Conservation (phyloP, 2,888 invertebrate species). For the Tipula confusa region DNA sequence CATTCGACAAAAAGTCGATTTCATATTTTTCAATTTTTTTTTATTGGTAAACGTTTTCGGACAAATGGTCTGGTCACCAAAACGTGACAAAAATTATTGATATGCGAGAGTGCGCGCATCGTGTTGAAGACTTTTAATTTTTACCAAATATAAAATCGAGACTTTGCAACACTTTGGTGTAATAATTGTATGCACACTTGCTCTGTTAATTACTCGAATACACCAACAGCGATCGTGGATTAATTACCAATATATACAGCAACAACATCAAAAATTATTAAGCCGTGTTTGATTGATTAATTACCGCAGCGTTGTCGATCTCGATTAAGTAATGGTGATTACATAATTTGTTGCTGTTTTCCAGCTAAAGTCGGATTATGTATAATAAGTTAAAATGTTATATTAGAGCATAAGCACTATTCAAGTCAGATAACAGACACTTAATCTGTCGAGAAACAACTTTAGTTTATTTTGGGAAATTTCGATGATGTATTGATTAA, state of each 20-base stretch:
- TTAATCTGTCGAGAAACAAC: too few species aligned
- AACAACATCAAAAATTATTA: background rate
- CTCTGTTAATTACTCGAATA: background rate
- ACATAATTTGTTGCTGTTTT: background rate
- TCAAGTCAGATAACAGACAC: too few species aligned
- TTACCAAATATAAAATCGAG: background rate
- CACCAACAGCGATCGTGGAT: background rate
- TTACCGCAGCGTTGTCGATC: background rate
- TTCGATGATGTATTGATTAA: background rate
- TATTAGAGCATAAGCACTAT: background rate
- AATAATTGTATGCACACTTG: background rate
- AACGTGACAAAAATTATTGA: background rate
- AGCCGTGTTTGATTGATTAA: background rate
- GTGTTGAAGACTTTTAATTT: background rate
- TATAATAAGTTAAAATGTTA: too few species aligned
- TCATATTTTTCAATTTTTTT: background rate
- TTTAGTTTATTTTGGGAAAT: too few species aligned
- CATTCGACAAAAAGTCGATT: background rate
- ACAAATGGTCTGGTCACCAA: background rate
- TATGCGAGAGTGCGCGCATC: background rate
- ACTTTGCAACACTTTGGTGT: background rate
- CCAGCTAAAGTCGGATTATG: background rate
- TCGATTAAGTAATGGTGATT: background rate
- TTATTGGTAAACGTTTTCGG: background rate
- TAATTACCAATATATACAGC: background rate